Conservation (phyloP, 2,888 invertebrate genomes). For the Trichacis sp. region DNA sequence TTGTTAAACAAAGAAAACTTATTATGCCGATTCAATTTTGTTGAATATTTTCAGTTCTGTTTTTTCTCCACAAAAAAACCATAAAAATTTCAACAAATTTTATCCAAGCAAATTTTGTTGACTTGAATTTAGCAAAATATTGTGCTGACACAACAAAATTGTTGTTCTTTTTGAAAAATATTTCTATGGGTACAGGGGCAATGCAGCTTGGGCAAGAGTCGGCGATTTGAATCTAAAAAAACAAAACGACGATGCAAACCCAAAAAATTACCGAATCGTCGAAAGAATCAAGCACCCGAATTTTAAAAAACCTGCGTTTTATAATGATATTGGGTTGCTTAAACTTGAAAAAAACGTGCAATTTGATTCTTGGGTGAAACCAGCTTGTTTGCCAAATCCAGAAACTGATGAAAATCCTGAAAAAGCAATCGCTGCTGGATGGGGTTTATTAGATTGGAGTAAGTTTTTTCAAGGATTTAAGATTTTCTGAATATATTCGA, state of each 20-base stretch:
- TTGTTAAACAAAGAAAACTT: too few species aligned
- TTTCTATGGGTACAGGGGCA: constrained; percentile 65
- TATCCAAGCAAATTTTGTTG: too few species aligned
- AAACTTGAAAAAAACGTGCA: constrained; percentile 62
- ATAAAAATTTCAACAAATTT: too few species aligned
- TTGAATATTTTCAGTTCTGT: too few species aligned
- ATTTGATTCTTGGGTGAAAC: constrained; percentile 67
- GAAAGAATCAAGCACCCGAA: constrained; percentile 65
- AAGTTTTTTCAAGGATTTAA: background rate
- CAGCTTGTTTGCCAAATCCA: constrained; percentile 28
- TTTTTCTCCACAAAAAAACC: too few species aligned
- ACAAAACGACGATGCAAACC: constrained; percentile 60
- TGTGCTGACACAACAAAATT: too few species aligned
- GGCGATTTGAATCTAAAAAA: constrained; percentile 69
- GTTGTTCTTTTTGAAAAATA: too few species aligned
- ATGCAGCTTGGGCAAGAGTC: constrained; percentile 66
- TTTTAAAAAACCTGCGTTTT: constrained; percentile 65
- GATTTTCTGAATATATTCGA: too few species aligned
- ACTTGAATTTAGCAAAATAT: background rate
- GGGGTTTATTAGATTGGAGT: constrained; percentile 68
- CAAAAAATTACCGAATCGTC: constrained; percentile 60
- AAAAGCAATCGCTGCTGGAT: constrained; percentile 68
- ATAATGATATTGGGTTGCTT: constrained; percentile 72
- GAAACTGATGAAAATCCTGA: constrained; percentile 15
- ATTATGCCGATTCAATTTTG: too few species aligned